Percentiles rank a stretch among this genome's conserved stretches.
Conservation (phyloP, 2,888 invertebrate species). For the Teinopalpus imperialis region DNA sequence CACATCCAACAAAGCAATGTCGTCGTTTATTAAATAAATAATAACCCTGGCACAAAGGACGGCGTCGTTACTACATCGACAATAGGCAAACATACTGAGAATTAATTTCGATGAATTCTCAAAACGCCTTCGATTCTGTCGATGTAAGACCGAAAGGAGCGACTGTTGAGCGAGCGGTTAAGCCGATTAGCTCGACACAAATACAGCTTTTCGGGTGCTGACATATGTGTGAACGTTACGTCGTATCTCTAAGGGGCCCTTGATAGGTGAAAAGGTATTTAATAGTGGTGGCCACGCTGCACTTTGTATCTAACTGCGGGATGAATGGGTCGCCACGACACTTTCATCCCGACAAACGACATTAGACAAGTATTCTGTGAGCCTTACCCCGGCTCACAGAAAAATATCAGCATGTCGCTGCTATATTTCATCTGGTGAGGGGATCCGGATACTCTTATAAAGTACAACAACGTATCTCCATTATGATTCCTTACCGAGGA, state of each 20-base stretch:
- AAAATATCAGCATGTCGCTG: no score
- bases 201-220: slow-evolving; percentile 56
- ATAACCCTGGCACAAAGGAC: slow-evolving; percentile 61
- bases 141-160: slow-evolving; percentile 48
- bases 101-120: slow-evolving; percentile 77
- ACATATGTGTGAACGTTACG: slow-evolving; percentile 60
- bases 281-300: slow-evolving; percentile 1
- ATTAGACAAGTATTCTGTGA: no score
- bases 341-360: no score
- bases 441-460: no score
- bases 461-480: no score
- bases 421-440: no score
- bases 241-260: slow-evolving; percentile 46
- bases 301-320: no score
- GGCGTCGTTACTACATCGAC: slow-evolving; percentile 64
- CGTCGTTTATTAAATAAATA: slow-evolving; percentile 78
- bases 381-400: no score
- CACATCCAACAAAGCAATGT: slow-evolving; percentile 61
- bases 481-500: no score
- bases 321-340: no score
- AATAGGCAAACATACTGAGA: slow-evolving; percentile 76
- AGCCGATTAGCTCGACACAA: slow-evolving; percentile 77
- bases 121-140: slow-evolving; percentile 69
- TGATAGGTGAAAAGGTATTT: slow-evolving; percentile 16
- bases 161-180: slow-evolving; percentile 56